A percentile compares a stretch with the other conserved stretches of the same genome.
phyloP scores from a whole-genome alignment of 2,888 invertebrate species.

The Eupithecia insigniata region DNA sequence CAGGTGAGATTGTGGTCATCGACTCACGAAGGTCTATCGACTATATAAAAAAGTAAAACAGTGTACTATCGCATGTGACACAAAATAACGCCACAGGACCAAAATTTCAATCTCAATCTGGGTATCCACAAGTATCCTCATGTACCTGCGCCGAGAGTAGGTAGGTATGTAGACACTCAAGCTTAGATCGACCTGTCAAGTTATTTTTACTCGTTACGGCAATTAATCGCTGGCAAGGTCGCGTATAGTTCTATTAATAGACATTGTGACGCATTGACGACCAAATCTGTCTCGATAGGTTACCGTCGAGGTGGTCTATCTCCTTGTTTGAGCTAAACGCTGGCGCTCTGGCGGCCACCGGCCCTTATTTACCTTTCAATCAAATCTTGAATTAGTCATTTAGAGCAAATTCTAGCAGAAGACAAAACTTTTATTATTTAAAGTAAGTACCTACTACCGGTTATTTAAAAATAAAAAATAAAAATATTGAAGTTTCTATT shows the following conservation, averaged over 20 bases:
- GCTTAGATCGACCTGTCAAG: slow-evolving; percentile 1
- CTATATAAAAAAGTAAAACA: too few relatives aligned
- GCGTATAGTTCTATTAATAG: slow-evolving; percentile 50
- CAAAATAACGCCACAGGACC: neutral
- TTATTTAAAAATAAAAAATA: too few relatives aligned
- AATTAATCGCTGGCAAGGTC: slow-evolving; percentile 66
- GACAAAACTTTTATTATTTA: neutral
- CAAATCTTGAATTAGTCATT: neutral
- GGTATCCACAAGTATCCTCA: neutral
- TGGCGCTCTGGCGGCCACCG: slow-evolving; percentile 60
- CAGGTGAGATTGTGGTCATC: too few relatives aligned
- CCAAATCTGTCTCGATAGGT: slow-evolving; percentile 58
- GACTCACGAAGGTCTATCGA: too few relatives aligned
- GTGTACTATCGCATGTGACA: neutral
- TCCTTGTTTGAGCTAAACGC: slow-evolving; percentile 65
- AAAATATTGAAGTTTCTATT: too few relatives aligned
- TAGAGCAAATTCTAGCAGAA: neutral
- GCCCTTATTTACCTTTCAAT: slow-evolving; percentile 53
- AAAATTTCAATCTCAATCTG: neutral
- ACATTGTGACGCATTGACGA: slow-evolving; percentile 51
- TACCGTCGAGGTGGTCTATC: slow-evolving; percentile 50
- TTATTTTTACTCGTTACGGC: slow-evolving; percentile 48
- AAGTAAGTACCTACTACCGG: too few relatives aligned
- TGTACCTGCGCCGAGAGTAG: neutral
- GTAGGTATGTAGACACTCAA: neutral